Evolutionary conservation across 1,140 invertebrate species (phyloP), one percentile per base, ranked within the genome.

Genomic region (Colletes gigas): DNA sequence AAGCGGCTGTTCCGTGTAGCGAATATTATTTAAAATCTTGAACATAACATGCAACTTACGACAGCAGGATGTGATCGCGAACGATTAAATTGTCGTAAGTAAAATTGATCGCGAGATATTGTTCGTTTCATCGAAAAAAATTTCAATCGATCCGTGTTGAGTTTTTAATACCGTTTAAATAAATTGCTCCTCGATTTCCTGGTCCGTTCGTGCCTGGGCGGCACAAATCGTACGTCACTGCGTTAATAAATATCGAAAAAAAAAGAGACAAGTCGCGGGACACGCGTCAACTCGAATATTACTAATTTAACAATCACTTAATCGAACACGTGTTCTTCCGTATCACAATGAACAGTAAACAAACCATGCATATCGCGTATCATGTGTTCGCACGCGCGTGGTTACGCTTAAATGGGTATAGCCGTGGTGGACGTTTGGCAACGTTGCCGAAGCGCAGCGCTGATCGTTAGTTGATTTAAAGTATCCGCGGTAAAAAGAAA

Each of bases 401-500:
- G 76, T 15, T 54, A 52, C n/a, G 70, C 30, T 47, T 12, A 71
- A 78, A 78, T 52, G 70, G 68, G 7, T 65, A 57, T 14, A 55
- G 14, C n/a, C 8, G 17, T 44, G n/a, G 0, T 4, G 52, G 15
- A 70, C 55, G 21, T 50, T 63, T 90, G 89, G 89, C 89, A 90
- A 90, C 89, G 55, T n/a, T 66, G 89, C 84, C 63, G 69, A 30
- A 66, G 85, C 77, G 85, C 81, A 73, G 67, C 86, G 82, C 86
- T 88, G 85, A 88, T 88, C 86, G 85, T 88, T 88, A 88, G 88
- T 59, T 83, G 88, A 90, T 90, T 89, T 90, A 90, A 90, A 90
- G 89, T 90, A 90, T 90, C 82, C 89, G 89, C 89, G 89, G 89
- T 90, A 90, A 90, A 90, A 90, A 90, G 86, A 90, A 90, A 90